phyloP scores from a whole-genome alignment of 2,797 vertebrate genomes.

The Adrianichthys oophorus region DNA sequence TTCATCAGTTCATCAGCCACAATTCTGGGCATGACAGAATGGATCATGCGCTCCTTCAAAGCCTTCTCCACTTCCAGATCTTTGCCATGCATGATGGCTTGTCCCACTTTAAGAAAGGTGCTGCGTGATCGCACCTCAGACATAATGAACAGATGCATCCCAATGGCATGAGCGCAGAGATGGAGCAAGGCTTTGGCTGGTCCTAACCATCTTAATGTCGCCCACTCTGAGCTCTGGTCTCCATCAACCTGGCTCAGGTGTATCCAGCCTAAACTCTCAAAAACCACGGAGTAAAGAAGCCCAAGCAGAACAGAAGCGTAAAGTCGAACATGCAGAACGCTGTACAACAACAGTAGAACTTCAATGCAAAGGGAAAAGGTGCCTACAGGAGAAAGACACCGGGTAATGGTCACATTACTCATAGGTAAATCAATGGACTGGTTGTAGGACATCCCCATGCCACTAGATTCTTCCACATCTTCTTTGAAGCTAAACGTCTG shows the following conservation, averaged over 20 bases:
- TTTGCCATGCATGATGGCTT: conserved; percentile 98
- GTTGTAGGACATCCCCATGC: conserved; percentile 68
- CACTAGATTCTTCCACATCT: conserved; percentile 58
- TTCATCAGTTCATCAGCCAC: conserved; percentile 98
- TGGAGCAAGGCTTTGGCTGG: conserved; percentile 88
- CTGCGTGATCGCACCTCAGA: conserved; percentile 96
- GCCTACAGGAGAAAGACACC: conserved; percentile 91
- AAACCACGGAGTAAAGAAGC: conserved; percentile 89
- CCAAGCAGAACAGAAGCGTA: conserved; percentile 91
- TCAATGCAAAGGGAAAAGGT: conserved; percentile 96
- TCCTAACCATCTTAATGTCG: conserved; percentile 82
- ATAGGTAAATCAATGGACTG: conserved; percentile 43
- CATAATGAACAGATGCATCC: conserved; percentile 96
- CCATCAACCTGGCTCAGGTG: conserved; percentile 65
- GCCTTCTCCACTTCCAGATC: conserved; percentile 98
- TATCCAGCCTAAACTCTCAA: conserved; percentile 88
- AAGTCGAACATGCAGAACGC: conserved; percentile 92
- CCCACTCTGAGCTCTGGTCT: conserved; percentile 66
- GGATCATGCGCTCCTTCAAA: conserved; percentile 98
- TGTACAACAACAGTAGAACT: conserved; percentile 93
- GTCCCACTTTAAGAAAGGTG: conserved; percentile 97
- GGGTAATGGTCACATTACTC: conserved; percentile 42
- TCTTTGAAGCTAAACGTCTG: conserved; percentile 79
- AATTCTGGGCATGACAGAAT: conserved; percentile 95
- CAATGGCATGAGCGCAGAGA: conserved; percentile 89